Evolutionary conservation across 2,113 vertebrate genomes (phyloP).

Genomic region (Gymnogyps californianus): DNA sequence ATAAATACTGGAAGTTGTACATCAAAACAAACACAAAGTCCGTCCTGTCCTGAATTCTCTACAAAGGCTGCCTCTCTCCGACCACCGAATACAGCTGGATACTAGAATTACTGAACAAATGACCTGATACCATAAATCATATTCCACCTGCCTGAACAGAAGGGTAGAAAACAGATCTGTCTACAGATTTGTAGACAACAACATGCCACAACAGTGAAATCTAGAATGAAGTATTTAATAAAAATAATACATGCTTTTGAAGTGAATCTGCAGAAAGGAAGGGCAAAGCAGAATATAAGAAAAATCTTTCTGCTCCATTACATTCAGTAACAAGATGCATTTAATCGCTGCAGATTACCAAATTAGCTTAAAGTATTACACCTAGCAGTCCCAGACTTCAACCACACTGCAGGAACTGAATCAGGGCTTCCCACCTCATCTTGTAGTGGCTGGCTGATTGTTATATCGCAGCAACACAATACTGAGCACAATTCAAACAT

Average conservation of each 20-base stretch:
- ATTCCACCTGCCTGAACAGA: not conserved
- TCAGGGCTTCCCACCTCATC: not conserved
- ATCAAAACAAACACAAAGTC: not conserved
- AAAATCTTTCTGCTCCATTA: not conserved
- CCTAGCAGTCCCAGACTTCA: not conserved
- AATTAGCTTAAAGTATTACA: not conserved
- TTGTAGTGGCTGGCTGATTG: not conserved
- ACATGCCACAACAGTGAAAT: not conserved
- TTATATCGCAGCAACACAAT: not conserved
- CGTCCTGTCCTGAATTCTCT: not conserved
- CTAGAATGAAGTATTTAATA: not conserved
- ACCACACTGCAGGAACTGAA: not conserved
- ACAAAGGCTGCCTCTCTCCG: not conserved
- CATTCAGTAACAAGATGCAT: not conserved
- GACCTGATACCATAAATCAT: not conserved
- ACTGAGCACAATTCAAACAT: rapidly evolving
- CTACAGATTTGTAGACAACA: not conserved
- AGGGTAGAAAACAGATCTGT: not conserved
- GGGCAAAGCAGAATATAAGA: not conserved
- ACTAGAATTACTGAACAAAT: not conserved
- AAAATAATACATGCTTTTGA: not conserved
- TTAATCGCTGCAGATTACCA: not conserved
- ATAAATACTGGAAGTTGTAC: not conserved
- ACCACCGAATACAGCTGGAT: not conserved
- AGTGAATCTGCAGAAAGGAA: not conserved